Base-by-base conservation (phyloP, 2,113 vertebrate species). In the Columba livia region DNA sequence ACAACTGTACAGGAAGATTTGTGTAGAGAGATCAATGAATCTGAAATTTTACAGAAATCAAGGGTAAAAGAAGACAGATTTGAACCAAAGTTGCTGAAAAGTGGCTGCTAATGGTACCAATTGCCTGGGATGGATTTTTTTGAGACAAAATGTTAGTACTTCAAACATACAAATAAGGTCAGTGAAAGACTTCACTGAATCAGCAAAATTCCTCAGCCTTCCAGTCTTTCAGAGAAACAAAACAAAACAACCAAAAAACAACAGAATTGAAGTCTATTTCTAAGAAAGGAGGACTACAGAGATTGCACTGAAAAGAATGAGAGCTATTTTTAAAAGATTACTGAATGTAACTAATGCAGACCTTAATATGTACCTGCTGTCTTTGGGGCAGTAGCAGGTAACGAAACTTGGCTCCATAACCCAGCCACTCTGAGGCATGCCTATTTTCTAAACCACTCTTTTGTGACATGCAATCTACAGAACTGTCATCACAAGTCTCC, bases 81-180 rank as follows among this genome's bases (percentile, higher is more conserved):
- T 92, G 70, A 92, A 87, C 15, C 11, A 36, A 90, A 96, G 65
- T 69, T 89, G 61, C 72, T 81, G 77, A 18, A 47, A 47, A 92
- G 69, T 50, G 72, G 80, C 62, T 69, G 34, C 38, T 91, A 86
- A 86, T 56, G 29, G 73, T 61, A 90, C 62, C 72, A 89, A 69
- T 85, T 89, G 34, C 80, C 69, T 75, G 28, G 11, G 44, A 2
- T 85, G 57, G 48, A 67, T 61, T 53, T 90, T 85, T 86, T 75
- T 81, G 57, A 92, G 58, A 75, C 2, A 3, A 62, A 89, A 90
- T 64, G 69, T 69, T 85, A 70, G 38, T 79, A 54, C 83, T 94
- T 95, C 88, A 86, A 83, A 93, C 53, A n/a, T 60, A 91, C n/a
- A 79, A 83, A 86, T 15, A 91, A 95, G 48, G 77, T 88, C 83